Evolutionary conservation across 1,140 invertebrate genomes (phyloP).

Genomic region (Druon quercuslanigerum): DNA sequence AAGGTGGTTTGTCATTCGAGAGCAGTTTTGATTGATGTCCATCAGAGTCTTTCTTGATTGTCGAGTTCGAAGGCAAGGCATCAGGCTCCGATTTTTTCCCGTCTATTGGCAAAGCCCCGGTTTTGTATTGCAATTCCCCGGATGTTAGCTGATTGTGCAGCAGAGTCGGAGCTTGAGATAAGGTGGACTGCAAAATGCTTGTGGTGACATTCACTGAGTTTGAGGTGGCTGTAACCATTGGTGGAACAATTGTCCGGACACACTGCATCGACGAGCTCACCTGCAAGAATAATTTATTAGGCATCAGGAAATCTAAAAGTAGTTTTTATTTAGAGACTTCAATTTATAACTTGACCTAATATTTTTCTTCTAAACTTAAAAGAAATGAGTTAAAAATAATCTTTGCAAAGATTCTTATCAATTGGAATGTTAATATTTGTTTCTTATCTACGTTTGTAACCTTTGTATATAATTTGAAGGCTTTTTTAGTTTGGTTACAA

Average conservation of each 20-base stretch:
- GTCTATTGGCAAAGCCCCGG: constrained; percentile 65
- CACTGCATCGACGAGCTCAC: constrained; percentile 61
- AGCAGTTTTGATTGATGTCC: constrained; percentile 49
- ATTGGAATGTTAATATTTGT: constrained; percentile 7
- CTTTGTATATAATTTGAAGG: background rate
- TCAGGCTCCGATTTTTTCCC: constrained; percentile 66
- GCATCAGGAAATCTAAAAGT: background rate
- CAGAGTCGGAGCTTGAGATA: constrained; percentile 69
- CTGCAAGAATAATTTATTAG: background rate
- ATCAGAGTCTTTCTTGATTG: constrained; percentile 64
- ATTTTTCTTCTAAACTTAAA: too few species aligned
- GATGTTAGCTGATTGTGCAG: constrained; percentile 68
- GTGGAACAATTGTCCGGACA: constrained; percentile 63
- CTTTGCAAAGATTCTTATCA: constrained; percentile 14
- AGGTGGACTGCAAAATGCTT: constrained; percentile 71
- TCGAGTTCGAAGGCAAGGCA: constrained; percentile 43
- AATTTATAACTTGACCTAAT: too few species aligned
- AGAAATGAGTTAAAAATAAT: background rate
- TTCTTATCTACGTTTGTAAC: constrained; percentile 18
- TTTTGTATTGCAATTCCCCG: constrained; percentile 65
- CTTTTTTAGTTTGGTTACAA: background rate
- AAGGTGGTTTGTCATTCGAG: constrained; percentile 55
- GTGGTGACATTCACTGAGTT: constrained; percentile 65
- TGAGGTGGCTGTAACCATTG: constrained; percentile 58
- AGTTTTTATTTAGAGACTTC: too few species aligned